These are phyloP conservation scores for Falco berigora DNA, from an alignment of 2,797 vertebrate species.

Conservation along the genomic window DNA sequence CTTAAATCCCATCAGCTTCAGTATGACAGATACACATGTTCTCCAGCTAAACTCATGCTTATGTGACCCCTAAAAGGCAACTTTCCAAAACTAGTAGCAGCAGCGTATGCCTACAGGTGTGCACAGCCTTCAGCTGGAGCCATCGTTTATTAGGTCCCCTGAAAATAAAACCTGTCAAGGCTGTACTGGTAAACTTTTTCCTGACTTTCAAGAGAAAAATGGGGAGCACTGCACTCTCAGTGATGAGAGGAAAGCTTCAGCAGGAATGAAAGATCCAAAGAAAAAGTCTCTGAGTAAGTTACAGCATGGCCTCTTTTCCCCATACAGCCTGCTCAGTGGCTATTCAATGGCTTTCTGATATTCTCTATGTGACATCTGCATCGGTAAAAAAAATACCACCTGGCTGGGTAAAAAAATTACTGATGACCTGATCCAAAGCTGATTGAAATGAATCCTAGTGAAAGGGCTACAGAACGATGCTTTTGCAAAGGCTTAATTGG, in stretches of 20 bases:
- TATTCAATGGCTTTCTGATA: not conserved
- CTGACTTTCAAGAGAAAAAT: not conserved
- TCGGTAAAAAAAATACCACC: not conserved
- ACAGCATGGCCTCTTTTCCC: not conserved
- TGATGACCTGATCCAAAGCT: not conserved
- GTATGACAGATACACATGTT: not conserved
- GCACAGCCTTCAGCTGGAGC: not conserved
- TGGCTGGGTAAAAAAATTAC: not conserved
- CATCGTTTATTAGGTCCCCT: not conserved
- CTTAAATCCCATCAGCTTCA: not conserved
- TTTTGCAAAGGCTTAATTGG: not conserved
- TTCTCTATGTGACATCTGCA: not conserved
- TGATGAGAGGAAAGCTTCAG: not conserved
- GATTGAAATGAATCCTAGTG: not conserved
- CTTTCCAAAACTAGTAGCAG: not conserved
- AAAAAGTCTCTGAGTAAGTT: not conserved
- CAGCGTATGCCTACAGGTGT: not conserved
- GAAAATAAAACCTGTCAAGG: not conserved
- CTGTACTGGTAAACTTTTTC: not conserved
- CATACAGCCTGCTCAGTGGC: not conserved
- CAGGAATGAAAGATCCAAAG: not conserved
- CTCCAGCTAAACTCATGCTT: not conserved
- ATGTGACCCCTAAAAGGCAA: not conserved
- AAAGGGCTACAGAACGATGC: not conserved
- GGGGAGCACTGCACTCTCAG: not conserved